Conservation (phyloP, 1,140 invertebrate genomes). For the Vollenhovia emeryi region DNA sequence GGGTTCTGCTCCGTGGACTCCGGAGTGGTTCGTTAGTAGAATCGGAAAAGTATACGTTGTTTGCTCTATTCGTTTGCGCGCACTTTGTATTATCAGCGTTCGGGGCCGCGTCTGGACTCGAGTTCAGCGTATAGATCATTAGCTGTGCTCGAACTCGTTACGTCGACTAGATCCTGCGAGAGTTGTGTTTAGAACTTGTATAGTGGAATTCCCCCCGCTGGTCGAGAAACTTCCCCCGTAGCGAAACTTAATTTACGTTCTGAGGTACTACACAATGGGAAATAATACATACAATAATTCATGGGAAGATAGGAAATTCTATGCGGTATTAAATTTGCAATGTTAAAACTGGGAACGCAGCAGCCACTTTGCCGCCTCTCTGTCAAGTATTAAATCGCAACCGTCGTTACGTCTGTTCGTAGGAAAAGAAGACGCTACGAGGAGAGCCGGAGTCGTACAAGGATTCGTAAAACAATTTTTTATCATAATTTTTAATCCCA, state of each 20-base stretch:
- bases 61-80: constrained; percentile 31
- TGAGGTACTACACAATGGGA: constrained; percentile 15
- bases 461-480: neutral
- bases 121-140: constrained; percentile 57
- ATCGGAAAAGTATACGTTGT: constrained; percentile 29
- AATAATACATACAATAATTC: constrained; percentile 35
- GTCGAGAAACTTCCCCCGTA: constrained; percentile 28
- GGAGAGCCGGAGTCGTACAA: neutral
- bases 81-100: constrained; percentile 32
- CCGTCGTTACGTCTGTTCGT: neutral
- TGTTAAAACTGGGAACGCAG: neutral
- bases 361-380: neutral
- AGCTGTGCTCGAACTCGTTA: constrained; percentile 63
- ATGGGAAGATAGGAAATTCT: neutral
- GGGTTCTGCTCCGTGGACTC: neutral
- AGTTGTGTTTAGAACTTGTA: constrained; percentile 54
- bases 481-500: neutral
- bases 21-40: constrained; percentile 33
- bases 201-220: constrained; percentile 22
- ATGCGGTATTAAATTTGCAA: constrained; percentile 19
- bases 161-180: constrained; percentile 46
- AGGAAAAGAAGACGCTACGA: neutral
- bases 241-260: constrained; percentile 53
- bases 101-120: neutral
- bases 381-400: neutral